These are phyloP conservation scores for Torymus tubicola DNA, from an alignment of 2,888 invertebrate genomes.

Conservation along the genomic window DNA sequence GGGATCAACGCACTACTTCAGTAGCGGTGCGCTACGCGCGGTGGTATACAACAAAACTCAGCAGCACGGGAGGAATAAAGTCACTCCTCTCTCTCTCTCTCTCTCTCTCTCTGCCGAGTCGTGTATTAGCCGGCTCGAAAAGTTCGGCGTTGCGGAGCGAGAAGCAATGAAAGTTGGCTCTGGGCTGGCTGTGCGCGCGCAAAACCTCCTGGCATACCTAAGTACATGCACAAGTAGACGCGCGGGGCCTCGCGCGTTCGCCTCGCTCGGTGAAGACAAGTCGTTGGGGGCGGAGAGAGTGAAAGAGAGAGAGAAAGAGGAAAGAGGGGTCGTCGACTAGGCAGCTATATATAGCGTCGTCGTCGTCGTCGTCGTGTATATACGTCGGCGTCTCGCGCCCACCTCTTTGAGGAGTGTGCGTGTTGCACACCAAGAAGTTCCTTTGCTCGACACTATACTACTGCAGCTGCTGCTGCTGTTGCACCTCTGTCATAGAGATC, in stretches of 20 bases:
- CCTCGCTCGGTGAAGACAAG: constrained; percentile 12
- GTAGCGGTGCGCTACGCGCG: too few species aligned
- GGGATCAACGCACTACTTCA: constrained; percentile 12
- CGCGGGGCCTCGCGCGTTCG: not conserved
- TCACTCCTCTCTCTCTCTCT: too few species aligned
- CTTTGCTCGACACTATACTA: too few species aligned
- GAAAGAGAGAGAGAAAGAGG: constrained; percentile 17
- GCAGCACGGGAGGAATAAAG: too few species aligned
- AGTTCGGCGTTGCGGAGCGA: too few species aligned
- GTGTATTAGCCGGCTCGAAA: too few species aligned
- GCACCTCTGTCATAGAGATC: too few species aligned
- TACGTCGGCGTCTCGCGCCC: constrained; percentile 19
- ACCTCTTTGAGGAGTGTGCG: constrained; percentile 22
- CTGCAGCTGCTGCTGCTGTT: too few species aligned
- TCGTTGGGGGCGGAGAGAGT: constrained; percentile 30
- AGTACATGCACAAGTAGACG: constrained; percentile 29
- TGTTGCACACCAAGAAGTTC: not conserved
- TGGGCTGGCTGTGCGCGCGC: not conserved
- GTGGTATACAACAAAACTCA: too few species aligned
- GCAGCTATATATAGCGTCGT: constrained; percentile 28
- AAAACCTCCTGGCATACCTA: constrained; percentile 18
- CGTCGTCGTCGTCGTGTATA: too few species aligned
- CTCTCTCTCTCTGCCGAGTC: too few species aligned
- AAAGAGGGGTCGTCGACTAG: constrained; percentile 41
- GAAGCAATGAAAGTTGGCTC: too few species aligned